Evolutionary conservation across 2,888 invertebrate genomes (phyloP).

Genomic region (Eilema griseolum): DNA sequence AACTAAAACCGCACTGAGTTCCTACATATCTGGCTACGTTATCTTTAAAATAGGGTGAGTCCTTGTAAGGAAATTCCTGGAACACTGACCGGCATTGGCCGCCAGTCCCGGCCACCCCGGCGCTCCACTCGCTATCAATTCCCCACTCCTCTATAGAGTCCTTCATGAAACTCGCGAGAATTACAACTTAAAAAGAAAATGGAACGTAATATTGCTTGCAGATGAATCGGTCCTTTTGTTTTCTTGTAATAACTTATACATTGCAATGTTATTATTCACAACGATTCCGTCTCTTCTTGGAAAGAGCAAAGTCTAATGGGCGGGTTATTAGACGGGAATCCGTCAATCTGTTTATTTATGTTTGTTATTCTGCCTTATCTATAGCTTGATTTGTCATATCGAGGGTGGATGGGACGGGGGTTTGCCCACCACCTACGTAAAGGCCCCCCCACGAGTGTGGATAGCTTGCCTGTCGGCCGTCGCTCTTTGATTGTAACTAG

Average conservation of each 20-base stretch:
- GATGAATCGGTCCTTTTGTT: too few species aligned
- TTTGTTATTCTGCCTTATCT: background rate
- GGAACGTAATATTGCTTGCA: too few species aligned
- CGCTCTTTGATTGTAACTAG: background rate
- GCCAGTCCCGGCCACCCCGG: background rate
- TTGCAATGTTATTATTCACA: too few species aligned
- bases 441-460: background rate
- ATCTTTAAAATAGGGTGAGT: background rate
- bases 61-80: background rate
- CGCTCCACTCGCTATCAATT: background rate
- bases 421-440: background rate
- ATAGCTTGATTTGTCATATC: background rate
- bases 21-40: background rate
- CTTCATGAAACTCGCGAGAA: too few species aligned
- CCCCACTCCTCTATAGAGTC: too few species aligned
- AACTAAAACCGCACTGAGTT: background rate
- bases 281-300: too few species aligned
- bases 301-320: too few species aligned
- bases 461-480: background rate
- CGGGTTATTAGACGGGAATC: too few species aligned
- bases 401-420: background rate
- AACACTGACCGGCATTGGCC: background rate
- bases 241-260: too few species aligned
- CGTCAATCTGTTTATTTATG: background rate
- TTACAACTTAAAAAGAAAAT: too few species aligned